These are phyloP conservation scores for Hydraecia micacea DNA, from an alignment of 2,888 invertebrate species.

Conservation along the genomic window DNA sequence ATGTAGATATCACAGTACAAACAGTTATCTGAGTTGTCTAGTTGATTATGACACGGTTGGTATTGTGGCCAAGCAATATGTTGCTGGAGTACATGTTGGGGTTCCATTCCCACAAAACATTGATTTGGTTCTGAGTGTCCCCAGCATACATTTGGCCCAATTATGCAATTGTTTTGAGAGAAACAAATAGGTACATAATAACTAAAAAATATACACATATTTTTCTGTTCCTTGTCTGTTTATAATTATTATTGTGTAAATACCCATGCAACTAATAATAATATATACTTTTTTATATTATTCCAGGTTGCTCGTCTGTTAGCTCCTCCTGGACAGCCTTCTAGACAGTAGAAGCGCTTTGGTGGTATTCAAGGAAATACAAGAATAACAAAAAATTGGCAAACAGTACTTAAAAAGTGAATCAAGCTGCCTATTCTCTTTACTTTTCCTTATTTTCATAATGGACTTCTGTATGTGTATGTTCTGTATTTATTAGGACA, in stretches of 20 bases:
- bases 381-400: not conserved
- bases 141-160: not conserved
- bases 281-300: not conserved
- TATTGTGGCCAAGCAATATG: not conserved
- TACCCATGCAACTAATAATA: conserved; percentile 16
- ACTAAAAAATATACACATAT: not conserved
- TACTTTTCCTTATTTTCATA: not conserved
- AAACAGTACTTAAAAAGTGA: not conserved
- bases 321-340: not conserved
- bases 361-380: not conserved
- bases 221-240: not conserved
- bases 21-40: not conserved
- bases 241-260: not conserved
- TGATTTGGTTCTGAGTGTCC: not conserved
- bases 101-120: not conserved
- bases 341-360: not conserved
- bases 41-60: not conserved
- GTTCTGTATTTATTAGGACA: not conserved
- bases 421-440: not conserved
- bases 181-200: not conserved
- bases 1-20: not conserved
- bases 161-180: not conserved
- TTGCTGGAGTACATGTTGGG: not conserved
- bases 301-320: conserved; percentile 9
- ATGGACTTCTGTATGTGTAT: not conserved